Percentiles rank a stretch among this genome's conserved stretches.
These are phyloP conservation scores for Globodera ellingtonae DNA, from an alignment of 1,140 invertebrate genomes.

Conservation along the genomic window DNA sequence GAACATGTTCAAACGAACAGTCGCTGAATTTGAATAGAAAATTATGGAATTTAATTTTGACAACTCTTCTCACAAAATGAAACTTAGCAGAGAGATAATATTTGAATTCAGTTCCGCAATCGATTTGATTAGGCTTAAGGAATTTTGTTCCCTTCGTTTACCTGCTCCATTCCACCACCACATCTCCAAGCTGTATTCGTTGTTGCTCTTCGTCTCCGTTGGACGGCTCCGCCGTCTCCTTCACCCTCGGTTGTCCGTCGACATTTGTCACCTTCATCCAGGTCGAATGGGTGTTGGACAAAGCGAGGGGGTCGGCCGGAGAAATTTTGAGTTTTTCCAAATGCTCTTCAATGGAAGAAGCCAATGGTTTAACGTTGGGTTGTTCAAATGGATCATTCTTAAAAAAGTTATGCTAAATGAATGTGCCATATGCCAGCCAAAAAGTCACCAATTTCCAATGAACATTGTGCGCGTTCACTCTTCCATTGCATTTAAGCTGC, in stretches of 20 bases:
- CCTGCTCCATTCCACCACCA: conserved; percentile 27
- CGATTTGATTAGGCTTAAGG: neutral
- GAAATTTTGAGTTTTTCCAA: neutral
- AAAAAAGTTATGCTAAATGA: neutral
- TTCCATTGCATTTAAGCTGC: neutral
- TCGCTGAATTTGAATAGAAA: neutral
- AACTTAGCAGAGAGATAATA: neutral
- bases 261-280: conserved; percentile 8
- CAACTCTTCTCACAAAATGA: neutral
- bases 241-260: neutral
- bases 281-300: neutral
- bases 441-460: conserved; percentile 25
- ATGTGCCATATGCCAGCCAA: neutral
- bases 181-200: conserved; percentile 8
- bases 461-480: conserved; percentile 3
- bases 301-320: neutral
- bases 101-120: neutral
- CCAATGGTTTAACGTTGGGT: neutral
- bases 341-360: neutral
- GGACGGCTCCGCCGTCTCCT: neutral
- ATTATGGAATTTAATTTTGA: conserved; percentile 2
- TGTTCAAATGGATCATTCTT: conserved; percentile 7
- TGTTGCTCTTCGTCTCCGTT: neutral
- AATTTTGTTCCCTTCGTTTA: neutral
- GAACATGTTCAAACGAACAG: conserved; percentile 21